Evolutionary conservation across 64 coral and sea anemone species (phyloP), one percentile per base, ranked within the genome.

Genomic region (Catalaphyllia jardinei): DNA sequence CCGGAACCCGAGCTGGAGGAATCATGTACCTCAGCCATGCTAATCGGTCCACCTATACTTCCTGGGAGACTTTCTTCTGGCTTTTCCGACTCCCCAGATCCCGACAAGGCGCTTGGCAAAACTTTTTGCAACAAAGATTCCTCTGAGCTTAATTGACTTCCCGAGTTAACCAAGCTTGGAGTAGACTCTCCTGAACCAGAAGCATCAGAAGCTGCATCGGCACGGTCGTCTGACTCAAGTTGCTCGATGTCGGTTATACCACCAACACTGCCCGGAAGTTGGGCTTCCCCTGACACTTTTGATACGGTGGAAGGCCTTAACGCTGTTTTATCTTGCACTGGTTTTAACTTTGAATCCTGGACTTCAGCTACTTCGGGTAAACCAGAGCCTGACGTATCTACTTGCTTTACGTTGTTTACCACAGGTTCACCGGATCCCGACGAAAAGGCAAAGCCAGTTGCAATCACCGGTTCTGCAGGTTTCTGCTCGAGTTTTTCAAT

Each of bases 11-110:
- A 16, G 1, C 33, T 62, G 28, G 57, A 80, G 7, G 80, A 62
- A 19, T 35, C 65, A 29, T 77, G 38, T 10, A 60, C 52, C 64
- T 89, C 87, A 17, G 49, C 87, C 9, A 88, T 51, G 14, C 50
- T 89, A 27, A 82, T n/a, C 71, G 76, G 62, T 57, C 86, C 92
- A 39, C 92, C 87, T n/a, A 74, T 64, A 69, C 87, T 93, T 52
- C 87, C 92, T 16, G 92, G 87, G 24, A 93, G 92, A 24, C 51
- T 73, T 17, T 80, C 83, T 49, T 82, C 86, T 4, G 84, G 30
- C 29, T 33, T 35, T 38, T 88, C 86, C 15, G 86, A 81, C 29
- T 80, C 75, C 0, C 91, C 91, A 25, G 86, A 93, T 19, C 76
- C 76, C 29, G 81, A 85, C 15, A 63, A 71, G 52, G 25, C 35